phyloP scores from a whole-genome alignment of 2,888 invertebrate species.

The Eilema depressum region DNA sequence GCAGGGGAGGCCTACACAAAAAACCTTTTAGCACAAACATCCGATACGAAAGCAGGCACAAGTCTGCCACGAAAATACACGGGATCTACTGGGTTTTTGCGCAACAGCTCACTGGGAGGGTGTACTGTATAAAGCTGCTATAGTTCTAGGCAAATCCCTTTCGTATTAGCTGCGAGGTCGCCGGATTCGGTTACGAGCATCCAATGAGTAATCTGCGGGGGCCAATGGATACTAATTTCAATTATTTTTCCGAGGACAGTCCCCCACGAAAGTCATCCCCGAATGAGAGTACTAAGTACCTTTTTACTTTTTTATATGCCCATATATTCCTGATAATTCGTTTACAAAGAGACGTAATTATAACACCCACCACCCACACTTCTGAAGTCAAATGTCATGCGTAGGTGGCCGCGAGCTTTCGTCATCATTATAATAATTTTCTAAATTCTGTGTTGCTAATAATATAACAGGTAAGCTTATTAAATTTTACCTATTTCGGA shows the following conservation, averaged over 20 bases:
- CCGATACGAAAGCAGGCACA: conserved; percentile 43
- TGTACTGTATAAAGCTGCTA: conserved; percentile 27
- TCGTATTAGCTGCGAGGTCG: conserved; percentile 22
- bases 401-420: too few relatives aligned
- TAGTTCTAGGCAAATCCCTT: conserved; percentile 31
- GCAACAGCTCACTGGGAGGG: conserved; percentile 31
- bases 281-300: background rate
- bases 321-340: background rate
- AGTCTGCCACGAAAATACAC: conserved; percentile 40
- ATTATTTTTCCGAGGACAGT: background rate
- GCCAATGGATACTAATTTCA: background rate
- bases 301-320: background rate
- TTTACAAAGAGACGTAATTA: background rate
- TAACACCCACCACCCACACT: too few relatives aligned
- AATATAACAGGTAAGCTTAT: too few relatives aligned
- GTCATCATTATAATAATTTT: too few relatives aligned
- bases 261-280: background rate
- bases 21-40: conserved; percentile 45
- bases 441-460: too few relatives aligned
- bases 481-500: too few relatives aligned
- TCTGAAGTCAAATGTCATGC: too few relatives aligned
- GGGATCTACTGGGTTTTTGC: conserved; percentile 41
- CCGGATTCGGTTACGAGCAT: conserved; percentile 7
- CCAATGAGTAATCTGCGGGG: background rate
- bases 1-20: conserved; percentile 36